Evolutionary conservation across 2,797 vertebrate genomes (phyloP).

Genomic region (Phataginus tetradactyla): DNA sequence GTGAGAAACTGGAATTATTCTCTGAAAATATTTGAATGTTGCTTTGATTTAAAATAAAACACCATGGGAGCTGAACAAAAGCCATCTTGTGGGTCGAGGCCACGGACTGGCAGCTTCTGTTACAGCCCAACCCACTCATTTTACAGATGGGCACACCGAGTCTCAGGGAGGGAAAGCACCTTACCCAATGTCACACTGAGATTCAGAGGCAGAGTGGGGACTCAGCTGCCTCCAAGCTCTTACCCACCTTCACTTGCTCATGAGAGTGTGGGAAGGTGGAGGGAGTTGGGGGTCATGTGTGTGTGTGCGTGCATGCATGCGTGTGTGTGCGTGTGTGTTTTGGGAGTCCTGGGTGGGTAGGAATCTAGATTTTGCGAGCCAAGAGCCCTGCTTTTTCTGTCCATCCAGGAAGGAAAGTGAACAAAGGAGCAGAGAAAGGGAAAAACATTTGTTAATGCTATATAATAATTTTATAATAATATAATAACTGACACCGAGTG

Average conservation of each 20-base stretch:
- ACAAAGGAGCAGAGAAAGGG: neutral
- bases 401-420: neutral
- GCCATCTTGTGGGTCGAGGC: neutral
- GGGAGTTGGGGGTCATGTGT: accelerated
- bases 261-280: no score
- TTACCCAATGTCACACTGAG: neutral
- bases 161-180: neutral
- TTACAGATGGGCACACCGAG: neutral
- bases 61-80: neutral
- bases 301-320: no score
- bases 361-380: neutral
- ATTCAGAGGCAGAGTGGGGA: neutral
- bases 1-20: neutral
- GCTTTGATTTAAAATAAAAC: neutral
- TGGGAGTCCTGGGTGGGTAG: no score
- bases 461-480: neutral
- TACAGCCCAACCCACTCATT: neutral
- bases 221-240: neutral
- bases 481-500: neutral
- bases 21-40: neutral
- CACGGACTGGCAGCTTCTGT: neutral
- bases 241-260: neutral
- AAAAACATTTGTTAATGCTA: neutral
- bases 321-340: no score
- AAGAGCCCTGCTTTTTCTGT: neutral